Percentiles rank a stretch among this genome's conserved stretches.
Evolutionary conservation across 2,113 vertebrate genomes (phyloP).

Genomic region (Muntiacus muntjak): DNA sequence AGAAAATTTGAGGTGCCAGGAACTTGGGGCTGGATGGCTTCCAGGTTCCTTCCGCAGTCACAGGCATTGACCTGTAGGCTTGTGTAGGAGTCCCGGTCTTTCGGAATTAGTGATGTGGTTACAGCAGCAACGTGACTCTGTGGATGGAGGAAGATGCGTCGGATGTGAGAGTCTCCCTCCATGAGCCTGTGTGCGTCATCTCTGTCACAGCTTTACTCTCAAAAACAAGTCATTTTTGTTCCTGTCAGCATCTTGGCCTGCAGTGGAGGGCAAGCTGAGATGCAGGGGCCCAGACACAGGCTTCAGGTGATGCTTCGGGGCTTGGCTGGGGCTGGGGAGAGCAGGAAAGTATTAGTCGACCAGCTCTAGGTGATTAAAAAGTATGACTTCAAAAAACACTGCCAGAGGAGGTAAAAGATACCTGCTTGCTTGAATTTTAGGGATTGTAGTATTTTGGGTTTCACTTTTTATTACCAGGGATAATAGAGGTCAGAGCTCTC

Average conservation of each 20-base stretch:
- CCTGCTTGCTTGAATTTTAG: neutral
- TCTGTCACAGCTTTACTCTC: conserved; percentile 79
- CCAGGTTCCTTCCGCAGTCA: neutral
- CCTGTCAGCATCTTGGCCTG: conserved; percentile 73
- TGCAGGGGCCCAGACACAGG: neutral
- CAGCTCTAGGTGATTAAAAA: neutral
- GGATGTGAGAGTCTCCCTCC: conserved; percentile 66
- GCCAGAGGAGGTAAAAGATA: neutral
- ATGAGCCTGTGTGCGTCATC: conserved; percentile 67
- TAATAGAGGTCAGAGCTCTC: neutral
- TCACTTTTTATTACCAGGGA: neutral
- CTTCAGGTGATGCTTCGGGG: neutral
- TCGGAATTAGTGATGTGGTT: conserved; percentile 74
- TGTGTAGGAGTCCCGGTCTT: conserved; percentile 74
- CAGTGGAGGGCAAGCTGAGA: conserved; percentile 4
- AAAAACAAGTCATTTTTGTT: conserved; percentile 77
- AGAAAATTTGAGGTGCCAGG: neutral
- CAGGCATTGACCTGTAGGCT: conserved; percentile 35
- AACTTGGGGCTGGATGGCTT: neutral
- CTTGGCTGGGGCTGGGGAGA: neutral
- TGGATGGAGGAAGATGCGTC: conserved; percentile 62
- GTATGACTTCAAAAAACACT: neutral
- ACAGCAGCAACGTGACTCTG: conserved; percentile 79
- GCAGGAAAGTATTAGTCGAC: neutral
- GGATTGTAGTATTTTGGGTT: neutral